Conservation (phyloP, 1,140 invertebrate species). For the Nymphalis io region DNA sequence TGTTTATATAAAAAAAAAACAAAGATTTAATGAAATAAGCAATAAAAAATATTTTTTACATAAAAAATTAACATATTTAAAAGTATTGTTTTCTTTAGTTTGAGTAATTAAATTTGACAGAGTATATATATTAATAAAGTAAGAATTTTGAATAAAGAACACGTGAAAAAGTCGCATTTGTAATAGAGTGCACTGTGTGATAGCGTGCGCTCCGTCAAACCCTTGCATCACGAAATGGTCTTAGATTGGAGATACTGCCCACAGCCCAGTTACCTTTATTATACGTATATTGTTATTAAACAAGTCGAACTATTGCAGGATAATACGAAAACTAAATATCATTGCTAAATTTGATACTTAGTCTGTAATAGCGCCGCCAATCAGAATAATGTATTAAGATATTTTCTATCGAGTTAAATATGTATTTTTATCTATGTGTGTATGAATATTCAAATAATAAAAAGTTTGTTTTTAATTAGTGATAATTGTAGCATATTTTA, state of each 20-base stretch:
- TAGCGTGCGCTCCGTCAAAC: neutral
- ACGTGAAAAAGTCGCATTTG: neutral
- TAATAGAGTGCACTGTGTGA: neutral
- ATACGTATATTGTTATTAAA: conserved; percentile 2
- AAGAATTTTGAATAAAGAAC: neutral
- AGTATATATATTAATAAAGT: too few species aligned
- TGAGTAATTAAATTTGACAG: too few species aligned
- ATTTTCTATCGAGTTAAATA: neutral
- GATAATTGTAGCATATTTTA: too few species aligned
- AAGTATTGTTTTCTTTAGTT: too few species aligned
- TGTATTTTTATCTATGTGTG: too few species aligned
- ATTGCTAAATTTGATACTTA: neutral
- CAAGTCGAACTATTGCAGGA: neutral
- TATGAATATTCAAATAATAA: too few species aligned
- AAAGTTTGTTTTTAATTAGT: too few species aligned
- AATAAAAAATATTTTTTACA: too few species aligned
- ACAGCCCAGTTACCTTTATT: neutral
- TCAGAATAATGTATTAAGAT: neutral
- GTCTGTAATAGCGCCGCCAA: neutral
- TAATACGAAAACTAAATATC: conserved; percentile 1
- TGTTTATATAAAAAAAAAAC: too few species aligned
- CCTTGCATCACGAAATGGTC: conserved; percentile 6
- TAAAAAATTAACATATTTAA: too few species aligned
- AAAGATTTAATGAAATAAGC: too few species aligned
- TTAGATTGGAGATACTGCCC: neutral